Evolutionary conservation across 2,888 invertebrate species (phyloP).

Genomic region (Halictus quadricinctus): DNA sequence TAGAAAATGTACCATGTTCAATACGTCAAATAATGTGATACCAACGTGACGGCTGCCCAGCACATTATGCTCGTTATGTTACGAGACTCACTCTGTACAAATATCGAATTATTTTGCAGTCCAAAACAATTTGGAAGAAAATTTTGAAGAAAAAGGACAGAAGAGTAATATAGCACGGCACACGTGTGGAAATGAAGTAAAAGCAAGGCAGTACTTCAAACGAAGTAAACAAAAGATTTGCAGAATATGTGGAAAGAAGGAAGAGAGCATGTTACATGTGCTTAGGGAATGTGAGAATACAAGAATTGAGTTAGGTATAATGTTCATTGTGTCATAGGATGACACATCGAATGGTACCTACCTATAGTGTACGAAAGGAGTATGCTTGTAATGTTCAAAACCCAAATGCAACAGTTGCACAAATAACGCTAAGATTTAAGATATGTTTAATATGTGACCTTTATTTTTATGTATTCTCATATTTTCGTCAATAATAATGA

Average conservation of each 20-base stretch:
- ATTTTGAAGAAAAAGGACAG: background rate
- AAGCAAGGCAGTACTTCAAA: background rate
- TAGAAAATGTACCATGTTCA: conserved; percentile 7
- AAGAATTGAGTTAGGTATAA: too few species aligned
- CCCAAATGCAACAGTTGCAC: too few species aligned
- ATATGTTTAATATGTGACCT: too few species aligned
- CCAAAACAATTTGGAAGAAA: background rate
- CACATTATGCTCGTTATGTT: background rate
- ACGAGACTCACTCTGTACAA: too few species aligned
- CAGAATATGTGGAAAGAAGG: background rate
- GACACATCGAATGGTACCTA: too few species aligned
- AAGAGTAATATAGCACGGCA: background rate
- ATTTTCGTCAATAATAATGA: too few species aligned
- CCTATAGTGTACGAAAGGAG: too few species aligned
- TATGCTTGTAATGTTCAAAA: too few species aligned
- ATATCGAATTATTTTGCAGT: background rate
- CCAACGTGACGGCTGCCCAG: too few species aligned
- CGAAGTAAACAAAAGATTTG: background rate
- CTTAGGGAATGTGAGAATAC: background rate
- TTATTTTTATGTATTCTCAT: too few species aligned
- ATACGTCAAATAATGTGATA: conserved; percentile 6
- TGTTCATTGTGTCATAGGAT: too few species aligned
- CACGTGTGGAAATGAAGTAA: background rate
- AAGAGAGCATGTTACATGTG: background rate
- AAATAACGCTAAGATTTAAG: too few species aligned